Percentiles rank a stretch among this genome's conserved stretches.
Conservation (phyloP, 2,113 vertebrate genomes). For the Martes martes region DNA sequence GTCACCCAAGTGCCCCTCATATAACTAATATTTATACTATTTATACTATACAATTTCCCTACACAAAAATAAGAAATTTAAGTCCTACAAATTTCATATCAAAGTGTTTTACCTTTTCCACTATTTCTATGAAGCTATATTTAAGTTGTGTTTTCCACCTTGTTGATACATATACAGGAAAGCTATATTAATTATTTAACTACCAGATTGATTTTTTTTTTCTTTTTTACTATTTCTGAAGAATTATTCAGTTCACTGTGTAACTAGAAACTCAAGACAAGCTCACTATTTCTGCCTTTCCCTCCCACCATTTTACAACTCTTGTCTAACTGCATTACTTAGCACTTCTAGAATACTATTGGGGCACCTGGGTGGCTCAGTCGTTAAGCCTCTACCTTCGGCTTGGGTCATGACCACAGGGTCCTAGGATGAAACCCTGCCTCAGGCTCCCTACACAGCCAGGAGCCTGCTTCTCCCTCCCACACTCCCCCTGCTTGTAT, state of each 20-base stretch:
- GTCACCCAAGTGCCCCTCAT: no score
- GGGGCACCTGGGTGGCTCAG: no score
- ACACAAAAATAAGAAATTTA: conserved; percentile 23
- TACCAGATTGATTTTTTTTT: not conserved
- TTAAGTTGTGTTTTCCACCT: not conserved
- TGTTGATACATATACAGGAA: not conserved
- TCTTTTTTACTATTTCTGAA: not conserved
- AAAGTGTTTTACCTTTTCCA: not conserved
- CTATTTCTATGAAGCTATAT: not conserved
- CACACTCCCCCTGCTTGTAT: no score
- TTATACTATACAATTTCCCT: not conserved
- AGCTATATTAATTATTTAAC: not conserved
- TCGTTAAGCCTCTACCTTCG: no score
- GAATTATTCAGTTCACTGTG: not conserved
- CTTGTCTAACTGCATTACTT: not conserved
- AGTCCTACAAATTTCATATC: not conserved
- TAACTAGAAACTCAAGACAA: not conserved
- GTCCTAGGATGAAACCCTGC: no score
- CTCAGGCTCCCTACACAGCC: no score
- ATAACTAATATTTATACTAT: conserved; percentile 2
- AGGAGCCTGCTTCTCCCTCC: no score
- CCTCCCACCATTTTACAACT: not conserved
- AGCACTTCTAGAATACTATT: not conserved
- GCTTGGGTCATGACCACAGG: no score
- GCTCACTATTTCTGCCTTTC: not conserved